Conservation (phyloP, 2,113 vertebrate genomes). For the Dipodomys stephensi region DNA sequence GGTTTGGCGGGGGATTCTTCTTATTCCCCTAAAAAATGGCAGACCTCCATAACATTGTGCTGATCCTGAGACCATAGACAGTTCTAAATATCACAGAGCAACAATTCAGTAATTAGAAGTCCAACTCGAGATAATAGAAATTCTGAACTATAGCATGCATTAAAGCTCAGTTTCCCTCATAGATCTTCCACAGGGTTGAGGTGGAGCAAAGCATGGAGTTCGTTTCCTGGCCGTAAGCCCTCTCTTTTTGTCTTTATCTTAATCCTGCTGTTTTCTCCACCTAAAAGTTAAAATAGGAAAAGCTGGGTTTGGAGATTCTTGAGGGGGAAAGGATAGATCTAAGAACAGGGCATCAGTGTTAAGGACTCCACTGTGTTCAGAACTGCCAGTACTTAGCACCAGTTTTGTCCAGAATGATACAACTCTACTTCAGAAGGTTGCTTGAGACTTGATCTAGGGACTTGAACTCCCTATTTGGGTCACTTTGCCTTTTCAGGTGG, state of each 20-base stretch:
- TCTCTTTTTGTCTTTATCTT: neutral
- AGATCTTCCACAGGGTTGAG: neutral
- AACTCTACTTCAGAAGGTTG: neutral
- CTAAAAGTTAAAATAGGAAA: neutral
- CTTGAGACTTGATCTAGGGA: neutral
- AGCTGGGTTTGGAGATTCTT: too few species aligned
- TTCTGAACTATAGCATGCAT: neutral
- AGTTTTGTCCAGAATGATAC: neutral
- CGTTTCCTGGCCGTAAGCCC: neutral
- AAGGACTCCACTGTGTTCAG: neutral
- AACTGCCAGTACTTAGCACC: neutral
- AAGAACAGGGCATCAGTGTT: neutral
- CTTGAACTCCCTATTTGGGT: neutral
- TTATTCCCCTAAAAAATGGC: neutral
- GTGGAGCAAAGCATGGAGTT: neutral
- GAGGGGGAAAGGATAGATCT: neutral
- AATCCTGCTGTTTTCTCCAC: neutral
- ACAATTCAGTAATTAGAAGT: neutral
- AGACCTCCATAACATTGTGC: neutral
- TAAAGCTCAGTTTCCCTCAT: neutral
- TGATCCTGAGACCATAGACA: neutral
- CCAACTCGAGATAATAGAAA: neutral
- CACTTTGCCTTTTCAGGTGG: neutral
- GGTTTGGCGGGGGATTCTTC: neutral
- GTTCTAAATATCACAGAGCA: neutral